Evolutionary conservation across 1,140 invertebrate genomes (phyloP), one percentile per base, ranked within the genome.

Genomic region (Muscidifurax raptorellus): DNA sequence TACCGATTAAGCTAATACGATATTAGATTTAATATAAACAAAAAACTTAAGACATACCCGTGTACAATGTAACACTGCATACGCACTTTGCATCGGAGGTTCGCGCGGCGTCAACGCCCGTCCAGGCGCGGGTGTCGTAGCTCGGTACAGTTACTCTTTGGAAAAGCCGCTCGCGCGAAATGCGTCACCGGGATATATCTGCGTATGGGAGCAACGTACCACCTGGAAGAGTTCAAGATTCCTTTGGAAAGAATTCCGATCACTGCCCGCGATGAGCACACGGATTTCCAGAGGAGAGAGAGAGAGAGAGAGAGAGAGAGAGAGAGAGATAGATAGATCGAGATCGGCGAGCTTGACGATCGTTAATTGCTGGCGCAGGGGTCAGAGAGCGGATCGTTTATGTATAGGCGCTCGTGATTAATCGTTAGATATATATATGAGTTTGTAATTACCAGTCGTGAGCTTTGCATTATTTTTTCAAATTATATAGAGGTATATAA

Each of bases 81-180:
- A 67, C 67, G 32, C 18, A 67, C 78, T 80, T 80, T 80, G 76
- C 69, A 47, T 78, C 69, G n/a, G 7, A 28, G 30, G 18, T n/a
- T 30, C n/a, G 67, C 75, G 28, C 52, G n/a, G 44, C 67, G 59
- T 15, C 52, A 40, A 84, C 74, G 36, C 67, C 40, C 30, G 30
- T 30, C 32, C 32, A 66, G 76, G 69, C 75, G 86, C 87, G 79
- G 85, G 87, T 87, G 88, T 77, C 75, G 52, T 77, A 64, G 80
- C 85, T 30, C 74, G 86, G 85, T 87, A 88, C 88, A 88, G 88
- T 88, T 88, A 88, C 80, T 79, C 84, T 82, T 67, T 85, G 86
- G 75, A 87, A 88, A 87, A 87, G 82, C 84, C 81, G 85, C 80
- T 10, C 79, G 59, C 82, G 30, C 52, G 83, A 78, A 78, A 86